Evolutionary conservation across 1,140 invertebrate genomes (phyloP), one percentile per base, ranked within the genome.

Genomic region (Pomacea maculata): DNA sequence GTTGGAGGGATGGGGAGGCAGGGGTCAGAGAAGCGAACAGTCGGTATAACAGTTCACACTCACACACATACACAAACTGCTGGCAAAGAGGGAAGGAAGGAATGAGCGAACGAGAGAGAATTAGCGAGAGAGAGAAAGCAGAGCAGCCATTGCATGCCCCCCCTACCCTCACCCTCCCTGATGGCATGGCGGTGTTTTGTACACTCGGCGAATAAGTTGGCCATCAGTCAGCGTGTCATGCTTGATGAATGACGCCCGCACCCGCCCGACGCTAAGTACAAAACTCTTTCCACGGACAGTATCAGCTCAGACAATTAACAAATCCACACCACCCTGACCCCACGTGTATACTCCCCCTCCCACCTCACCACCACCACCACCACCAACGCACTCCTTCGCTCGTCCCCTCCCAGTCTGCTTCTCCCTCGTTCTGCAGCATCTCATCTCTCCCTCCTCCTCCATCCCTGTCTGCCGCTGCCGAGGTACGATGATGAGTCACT

Each of bases 181-280:
- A 1, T 61, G 57, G 57, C 57, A 61, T 17, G 57, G 57, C 15
- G 57, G 15, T 61, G 57, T 70, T 70, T 70, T 70, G 29, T 70
- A 70, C 67, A 70, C 21, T 70, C 67, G 67, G 67, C 29, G 67
- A 25, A n/a, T n/a, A 34, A 70, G 67, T 34, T 61, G 67, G 67
- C 67, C 67, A 70, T 70, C 67, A 70, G 67, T 70, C 67, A 70
- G 21, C 67, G 67, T 70, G 67, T 70, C 67, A 70, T 1, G 21
- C 6, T 11, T 17, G 14, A n/a, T 70, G 67, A 34, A 70, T 70
- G 67, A 34, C 11, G 67, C 14, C 14, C 67, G 21, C 2, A 61
- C 11, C 11, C 11, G 29, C 67, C 11, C 29, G 67, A 70, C 67
- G 67, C 67, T 70, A 70, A 70, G 67, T 70, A 70, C 67, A 70